Percentiles rank a stretch among this genome's conserved stretches.
phyloP scores from a whole-genome alignment of 2,888 invertebrate species.

The Esperia sulphurella region DNA sequence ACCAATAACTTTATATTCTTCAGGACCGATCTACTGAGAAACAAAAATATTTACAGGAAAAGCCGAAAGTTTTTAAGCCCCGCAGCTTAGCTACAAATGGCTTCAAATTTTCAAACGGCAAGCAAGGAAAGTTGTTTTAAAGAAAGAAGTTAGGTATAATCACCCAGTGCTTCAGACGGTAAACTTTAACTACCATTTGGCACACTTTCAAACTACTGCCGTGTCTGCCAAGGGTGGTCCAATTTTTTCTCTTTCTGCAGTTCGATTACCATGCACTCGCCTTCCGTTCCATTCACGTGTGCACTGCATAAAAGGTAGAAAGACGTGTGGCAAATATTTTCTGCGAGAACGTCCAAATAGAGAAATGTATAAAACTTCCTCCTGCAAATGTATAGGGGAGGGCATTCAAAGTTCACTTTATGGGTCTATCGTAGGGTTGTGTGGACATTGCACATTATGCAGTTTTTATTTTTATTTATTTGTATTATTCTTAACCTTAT shows the following conservation, averaged over 20 bases:
- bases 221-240: conserved; percentile 28
- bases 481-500: too few species aligned
- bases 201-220: conserved; percentile 49
- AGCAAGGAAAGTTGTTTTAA: conserved; percentile 25
- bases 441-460: too few species aligned
- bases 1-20: neutral
- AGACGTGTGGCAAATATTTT: conserved; percentile 34
- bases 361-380: conserved; percentile 22
- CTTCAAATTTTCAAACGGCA: conserved; percentile 22
- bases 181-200: conserved; percentile 54
- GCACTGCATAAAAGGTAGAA: conserved; percentile 35
- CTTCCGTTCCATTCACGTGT: conserved; percentile 33
- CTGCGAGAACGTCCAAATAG: conserved; percentile 22
- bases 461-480: too few species aligned
- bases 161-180: conserved; percentile 33
- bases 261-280: conserved; percentile 44
- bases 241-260: conserved; percentile 34
- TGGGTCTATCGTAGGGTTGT: too few species aligned
- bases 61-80: conserved; percentile 1
- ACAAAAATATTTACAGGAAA: conserved; percentile 3
- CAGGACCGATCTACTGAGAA: too few species aligned
- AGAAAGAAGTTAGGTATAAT: conserved; percentile 29
- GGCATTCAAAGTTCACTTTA: neutral
- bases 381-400: neutral
- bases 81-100: conserved; percentile 10